Conservation (phyloP, 2,888 invertebrate genomes). For the Horisme vitalbata region DNA sequence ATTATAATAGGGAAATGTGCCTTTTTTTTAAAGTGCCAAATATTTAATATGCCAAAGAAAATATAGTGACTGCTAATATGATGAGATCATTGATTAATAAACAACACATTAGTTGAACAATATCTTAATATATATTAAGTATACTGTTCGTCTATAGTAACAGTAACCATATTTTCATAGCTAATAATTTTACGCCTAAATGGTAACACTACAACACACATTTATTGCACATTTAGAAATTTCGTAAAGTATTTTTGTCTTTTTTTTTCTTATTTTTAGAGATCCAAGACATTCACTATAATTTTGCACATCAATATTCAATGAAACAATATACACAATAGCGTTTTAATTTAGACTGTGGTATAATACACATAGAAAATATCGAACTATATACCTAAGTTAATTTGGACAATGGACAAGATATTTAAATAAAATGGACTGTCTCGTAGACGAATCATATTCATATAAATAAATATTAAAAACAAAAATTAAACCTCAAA, state of each 20-base stretch:
- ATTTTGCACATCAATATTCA: slow-evolving; percentile 81
- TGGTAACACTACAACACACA: slow-evolving; percentile 83
- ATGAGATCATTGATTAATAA: slow-evolving; percentile 72
- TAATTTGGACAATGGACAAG: slow-evolving; percentile 80
- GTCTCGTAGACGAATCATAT: slow-evolving; percentile 54
- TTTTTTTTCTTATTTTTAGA: slow-evolving; percentile 81
- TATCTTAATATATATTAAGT: slow-evolving; percentile 19
- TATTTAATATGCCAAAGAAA: slow-evolving; percentile 70
- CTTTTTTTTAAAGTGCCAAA: slow-evolving; percentile 80
- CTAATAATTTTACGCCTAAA: slow-evolving; percentile 77
- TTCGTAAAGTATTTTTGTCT: slow-evolving; percentile 81
- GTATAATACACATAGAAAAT: slow-evolving; percentile 82
- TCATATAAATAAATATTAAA: slow-evolving; percentile 38
- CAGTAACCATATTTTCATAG: slow-evolving; percentile 59
- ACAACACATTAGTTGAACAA: slow-evolving; percentile 54
- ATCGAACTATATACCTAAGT: slow-evolving; percentile 79
- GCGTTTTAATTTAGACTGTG: slow-evolving; percentile 75
- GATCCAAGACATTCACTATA: slow-evolving; percentile 83
- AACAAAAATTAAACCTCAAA: slow-evolving; percentile 62
- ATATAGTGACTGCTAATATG: slow-evolving; percentile 60
- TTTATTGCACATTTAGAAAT: slow-evolving; percentile 84
- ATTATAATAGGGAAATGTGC: slow-evolving; percentile 81
- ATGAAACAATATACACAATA: slow-evolving; percentile 81
- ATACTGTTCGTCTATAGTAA: slow-evolving; percentile 42
- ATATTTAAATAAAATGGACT: slow-evolving; percentile 71